phyloP scores from a whole-genome alignment of 2,888 invertebrate species.

The Geotrupes spiniger region DNA sequence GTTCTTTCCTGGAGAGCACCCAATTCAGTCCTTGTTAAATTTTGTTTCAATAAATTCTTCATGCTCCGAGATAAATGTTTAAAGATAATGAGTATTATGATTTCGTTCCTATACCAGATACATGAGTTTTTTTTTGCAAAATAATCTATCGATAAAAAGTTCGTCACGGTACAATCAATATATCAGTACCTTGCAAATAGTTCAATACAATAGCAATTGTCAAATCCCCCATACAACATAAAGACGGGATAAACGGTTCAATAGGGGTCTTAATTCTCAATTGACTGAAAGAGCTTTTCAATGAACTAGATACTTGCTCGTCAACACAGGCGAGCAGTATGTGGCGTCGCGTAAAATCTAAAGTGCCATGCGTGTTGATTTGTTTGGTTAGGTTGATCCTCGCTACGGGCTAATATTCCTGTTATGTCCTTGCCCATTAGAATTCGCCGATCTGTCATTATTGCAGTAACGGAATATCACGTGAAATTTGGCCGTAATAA shows the following conservation, averaged over 20 bases:
- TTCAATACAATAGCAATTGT: too few species aligned
- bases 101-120: too few species aligned
- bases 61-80: too few species aligned
- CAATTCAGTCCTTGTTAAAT: too few species aligned
- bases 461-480: neutral
- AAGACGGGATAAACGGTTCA: slow-evolving; percentile 23
- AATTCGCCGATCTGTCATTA: slow-evolving; percentile 4
- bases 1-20: too few species aligned
- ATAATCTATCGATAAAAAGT: too few species aligned
- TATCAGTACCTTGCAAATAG: too few species aligned
- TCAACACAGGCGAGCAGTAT: slow-evolving; percentile 27
- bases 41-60: too few species aligned
- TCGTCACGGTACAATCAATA: too few species aligned
- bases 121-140: too few species aligned
- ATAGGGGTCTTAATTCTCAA: slow-evolving; percentile 24
- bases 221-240: slow-evolving; percentile 9
- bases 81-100: too few species aligned
- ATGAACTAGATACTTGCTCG: slow-evolving; percentile 27
- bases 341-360: slow-evolving; percentile 26
- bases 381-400: slow-evolving; percentile 35
- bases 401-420: slow-evolving; percentile 31
- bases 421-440: slow-evolving; percentile 20
- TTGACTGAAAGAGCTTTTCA: slow-evolving; percentile 28
- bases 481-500: slow-evolving; percentile 1
- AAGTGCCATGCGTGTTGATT: slow-evolving; percentile 27